Percentiles rank a stretch among this genome's conserved stretches.
These are phyloP conservation scores for Pampusana beccarii DNA, from an alignment of 2,113 vertebrate species.

Conservation along the genomic window DNA sequence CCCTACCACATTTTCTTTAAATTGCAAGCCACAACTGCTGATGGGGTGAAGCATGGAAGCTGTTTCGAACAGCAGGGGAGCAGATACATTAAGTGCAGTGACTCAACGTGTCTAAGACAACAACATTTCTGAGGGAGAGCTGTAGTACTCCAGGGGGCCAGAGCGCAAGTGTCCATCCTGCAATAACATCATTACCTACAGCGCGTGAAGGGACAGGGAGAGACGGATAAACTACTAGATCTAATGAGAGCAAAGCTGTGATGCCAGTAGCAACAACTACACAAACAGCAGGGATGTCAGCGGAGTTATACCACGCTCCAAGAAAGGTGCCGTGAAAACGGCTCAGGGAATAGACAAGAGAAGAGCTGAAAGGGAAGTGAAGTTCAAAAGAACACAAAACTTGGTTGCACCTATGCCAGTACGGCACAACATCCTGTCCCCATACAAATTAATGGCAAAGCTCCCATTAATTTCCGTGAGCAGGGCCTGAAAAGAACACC, in stretches of 20 bases:
- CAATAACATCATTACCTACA: neutral
- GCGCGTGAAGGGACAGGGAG: neutral
- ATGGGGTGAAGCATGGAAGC: neutral
- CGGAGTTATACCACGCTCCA: neutral
- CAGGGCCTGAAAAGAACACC: constrained; percentile 3
- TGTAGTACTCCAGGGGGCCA: neutral
- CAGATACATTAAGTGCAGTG: neutral
- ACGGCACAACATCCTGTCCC: constrained; percentile 52
- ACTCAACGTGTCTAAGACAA: neutral
- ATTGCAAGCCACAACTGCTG: neutral
- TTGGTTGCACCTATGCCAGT: constrained; percentile 44
- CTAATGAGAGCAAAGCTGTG: constrained; percentile 31
- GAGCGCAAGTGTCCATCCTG: neutral
- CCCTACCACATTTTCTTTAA: neutral
- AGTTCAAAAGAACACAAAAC: constrained; percentile 8
- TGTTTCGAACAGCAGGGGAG: neutral
- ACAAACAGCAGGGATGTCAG: constrained; percentile 20
- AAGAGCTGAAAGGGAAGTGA: constrained; percentile 16
- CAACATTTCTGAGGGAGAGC: neutral
- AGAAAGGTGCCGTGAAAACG: neutral
- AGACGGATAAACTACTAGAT: neutral
- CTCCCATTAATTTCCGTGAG: constrained; percentile 55
- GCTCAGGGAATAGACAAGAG: neutral
- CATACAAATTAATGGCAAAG: constrained; percentile 47
- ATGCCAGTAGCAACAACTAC: neutral